Base-by-base conservation (phyloP, 2,888 invertebrate genomes). In the Electrophaes corylata region DNA sequence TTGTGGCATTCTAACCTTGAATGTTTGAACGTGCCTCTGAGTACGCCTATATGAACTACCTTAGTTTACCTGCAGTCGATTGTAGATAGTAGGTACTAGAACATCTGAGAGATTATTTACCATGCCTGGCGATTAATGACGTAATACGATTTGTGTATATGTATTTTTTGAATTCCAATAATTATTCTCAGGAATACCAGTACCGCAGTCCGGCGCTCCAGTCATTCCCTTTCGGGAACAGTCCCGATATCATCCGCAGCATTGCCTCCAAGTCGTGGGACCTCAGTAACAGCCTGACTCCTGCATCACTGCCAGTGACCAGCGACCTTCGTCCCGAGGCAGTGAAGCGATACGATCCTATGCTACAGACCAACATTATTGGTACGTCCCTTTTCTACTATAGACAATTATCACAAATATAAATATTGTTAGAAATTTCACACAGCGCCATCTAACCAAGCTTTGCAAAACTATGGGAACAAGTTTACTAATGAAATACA, bases 251-350 rank as follows among this genome's bases (percentile, higher is more conserved):
- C 58, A 79, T 89, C 69, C 78, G 84, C 8, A 81, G 80, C 31
- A 86, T 91, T 53, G 81, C 87, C 5, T 78, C 76, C 59, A 89
- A 87, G 74, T 84, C 81, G 64, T 92, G 90, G 87, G 92, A 92
- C 56, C 67, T 90, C 52, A 87, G 79, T 76, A 92, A 90, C 78
- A 88, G 83, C 66, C 74, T 90, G 6, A 82, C 81, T 1, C 86
- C 83, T 0, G 64, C 83, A 8, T 75, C 84, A 8, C 62, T 88
- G 61, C 83, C 91, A 0, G 67, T 88, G 12, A 59, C 81, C 37
- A 76, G 74, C 4, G 92, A 92, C 6, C 67, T 91, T 10, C 76
- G 91, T 3, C 81, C 86, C 0, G 90, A 92, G 44, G 79, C 85
- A 0, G 81, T 83, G 41, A 92, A 92, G 78, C 82, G 91, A 65